Evolutionary conservation across 2,888 invertebrate species (phyloP).

Genomic region (Gari tellinella): DNA sequence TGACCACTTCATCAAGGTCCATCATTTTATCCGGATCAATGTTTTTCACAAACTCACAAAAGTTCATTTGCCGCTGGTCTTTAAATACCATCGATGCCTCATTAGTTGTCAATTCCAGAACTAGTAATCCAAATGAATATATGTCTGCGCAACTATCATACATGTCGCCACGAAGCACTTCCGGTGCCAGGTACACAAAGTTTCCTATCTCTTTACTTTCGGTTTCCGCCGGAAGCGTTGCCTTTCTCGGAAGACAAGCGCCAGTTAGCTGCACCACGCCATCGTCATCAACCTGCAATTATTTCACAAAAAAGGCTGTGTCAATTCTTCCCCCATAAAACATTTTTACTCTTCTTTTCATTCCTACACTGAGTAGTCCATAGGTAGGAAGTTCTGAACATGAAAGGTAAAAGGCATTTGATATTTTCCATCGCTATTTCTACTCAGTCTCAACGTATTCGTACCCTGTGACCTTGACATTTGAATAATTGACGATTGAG

Average conservation of each 20-base stretch:
- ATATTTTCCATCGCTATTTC: too few relatives aligned
- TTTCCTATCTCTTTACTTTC: slow-evolving; percentile 58
- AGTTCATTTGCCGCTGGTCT: slow-evolving; percentile 54
- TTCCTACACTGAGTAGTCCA: too few relatives aligned
- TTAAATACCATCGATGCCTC: slow-evolving; percentile 37
- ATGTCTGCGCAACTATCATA: slow-evolving; percentile 77
- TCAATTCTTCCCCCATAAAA: too few relatives aligned
- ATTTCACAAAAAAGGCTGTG: too few relatives aligned
- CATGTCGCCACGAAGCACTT: slow-evolving; percentile 72
- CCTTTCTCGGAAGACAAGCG: slow-evolving; percentile 71
- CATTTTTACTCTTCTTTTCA: too few relatives aligned
- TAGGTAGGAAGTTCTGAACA: too few relatives aligned
- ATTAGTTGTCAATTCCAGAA: slow-evolving; percentile 50
- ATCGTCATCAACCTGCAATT: slow-evolving; percentile 50
- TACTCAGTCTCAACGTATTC: too few relatives aligned
- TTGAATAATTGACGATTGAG: too few relatives aligned
- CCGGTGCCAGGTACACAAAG: slow-evolving; percentile 77
- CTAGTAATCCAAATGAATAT: slow-evolving; percentile 67
- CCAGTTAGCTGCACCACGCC: slow-evolving; percentile 70
- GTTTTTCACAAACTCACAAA: slow-evolving; percentile 62
- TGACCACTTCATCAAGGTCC: slow-evolving; percentile 33
- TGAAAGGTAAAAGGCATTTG: too few relatives aligned
- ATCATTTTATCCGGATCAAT: slow-evolving; percentile 68
- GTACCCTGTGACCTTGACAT: too few relatives aligned
- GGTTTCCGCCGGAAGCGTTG: slow-evolving; percentile 63